phyloP scores from a whole-genome alignment of 30 jellyfish, hydroid and myxozoan species.

The Catostylus mosaicus region DNA sequence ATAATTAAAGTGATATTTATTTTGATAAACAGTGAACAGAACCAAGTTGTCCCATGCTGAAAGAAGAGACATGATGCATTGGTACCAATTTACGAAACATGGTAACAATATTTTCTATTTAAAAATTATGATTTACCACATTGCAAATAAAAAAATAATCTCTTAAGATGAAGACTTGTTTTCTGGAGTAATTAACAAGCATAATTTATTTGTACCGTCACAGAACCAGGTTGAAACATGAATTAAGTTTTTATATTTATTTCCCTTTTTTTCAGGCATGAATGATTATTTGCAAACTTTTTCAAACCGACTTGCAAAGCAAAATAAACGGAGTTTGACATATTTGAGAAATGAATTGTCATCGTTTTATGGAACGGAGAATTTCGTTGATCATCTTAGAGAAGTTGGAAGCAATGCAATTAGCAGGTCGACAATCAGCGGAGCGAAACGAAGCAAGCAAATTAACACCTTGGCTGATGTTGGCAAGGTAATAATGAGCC shows the following conservation, averaged over 20 bases:
- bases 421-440: not conserved
- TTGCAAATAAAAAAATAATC: not conserved
- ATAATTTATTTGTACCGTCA: too few relatives aligned
- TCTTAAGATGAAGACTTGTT: not conserved
- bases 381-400: not conserved
- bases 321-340: slow-evolving; percentile 4
- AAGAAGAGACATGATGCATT: slow-evolving; percentile 14
- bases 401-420: slow-evolving; percentile 10
- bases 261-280: slow-evolving; percentile 10
- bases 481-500: not conserved
- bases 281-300: not conserved
- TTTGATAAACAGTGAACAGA: slow-evolving; percentile 24
- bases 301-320: slow-evolving; percentile 2
- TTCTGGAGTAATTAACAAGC: not conserved
- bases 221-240: not conserved
- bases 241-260: not conserved
- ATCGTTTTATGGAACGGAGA: slow-evolving; percentile 19
- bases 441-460: not conserved
- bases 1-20: not conserved
- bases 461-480: not conserved
- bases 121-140: not conserved
- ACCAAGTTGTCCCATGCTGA: slow-evolving; percentile 9
- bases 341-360: slow-evolving; percentile 15
- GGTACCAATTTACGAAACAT: slow-evolving; percentile 20
- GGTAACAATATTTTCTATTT: too few relatives aligned